phyloP scores from a whole-genome alignment of 2,888 invertebrate species.

The Ptychoptera contaminata region DNA sequence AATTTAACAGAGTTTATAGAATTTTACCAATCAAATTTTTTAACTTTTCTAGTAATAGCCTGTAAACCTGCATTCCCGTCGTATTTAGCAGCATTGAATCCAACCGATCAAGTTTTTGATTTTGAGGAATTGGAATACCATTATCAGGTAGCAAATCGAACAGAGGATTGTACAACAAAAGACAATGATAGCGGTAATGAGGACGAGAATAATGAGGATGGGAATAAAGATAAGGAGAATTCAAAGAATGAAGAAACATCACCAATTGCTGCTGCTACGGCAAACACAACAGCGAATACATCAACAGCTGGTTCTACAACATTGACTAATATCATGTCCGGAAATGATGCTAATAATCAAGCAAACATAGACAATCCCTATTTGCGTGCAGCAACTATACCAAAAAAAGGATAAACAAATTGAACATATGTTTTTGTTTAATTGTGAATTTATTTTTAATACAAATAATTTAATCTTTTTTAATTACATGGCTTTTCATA shows the following conservation, averaged over 20 bases:
- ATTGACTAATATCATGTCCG: slow-evolving; percentile 3
- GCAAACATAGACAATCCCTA: slow-evolving; percentile 61
- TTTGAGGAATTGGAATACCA: slow-evolving; percentile 69
- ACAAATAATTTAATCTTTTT: too few relatives aligned
- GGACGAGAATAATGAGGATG: slow-evolving; percentile 26
- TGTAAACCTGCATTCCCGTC: slow-evolving; percentile 71
- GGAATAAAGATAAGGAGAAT: slow-evolving; percentile 25
- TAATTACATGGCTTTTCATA: background rate
- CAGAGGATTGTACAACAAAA: slow-evolving; percentile 38
- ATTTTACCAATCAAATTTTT: background rate
- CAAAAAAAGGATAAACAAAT: slow-evolving; percentile 19
- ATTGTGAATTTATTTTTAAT: too few relatives aligned
- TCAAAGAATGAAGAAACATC: slow-evolving; percentile 23
- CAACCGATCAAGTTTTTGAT: slow-evolving; percentile 89
- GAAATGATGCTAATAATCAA: slow-evolving; percentile 30
- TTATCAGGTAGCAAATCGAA: slow-evolving; percentile 48
- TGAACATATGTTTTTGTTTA: background rate
- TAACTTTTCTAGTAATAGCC: slow-evolving; percentile 59
- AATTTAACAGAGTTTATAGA: too few relatives aligned
- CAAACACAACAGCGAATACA: slow-evolving; percentile 25
- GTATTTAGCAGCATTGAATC: slow-evolving; percentile 71
- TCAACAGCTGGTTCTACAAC: slow-evolving; percentile 13
- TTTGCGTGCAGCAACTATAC: slow-evolving; percentile 34
- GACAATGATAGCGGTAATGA: slow-evolving; percentile 30
- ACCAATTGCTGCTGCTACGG: slow-evolving; percentile 12